A percentile compares a stretch with the other conserved stretches of the same genome.
These are phyloP conservation scores for Acrobasis repandana DNA, from an alignment of 2,888 invertebrate species.

Conservation along the genomic window DNA sequence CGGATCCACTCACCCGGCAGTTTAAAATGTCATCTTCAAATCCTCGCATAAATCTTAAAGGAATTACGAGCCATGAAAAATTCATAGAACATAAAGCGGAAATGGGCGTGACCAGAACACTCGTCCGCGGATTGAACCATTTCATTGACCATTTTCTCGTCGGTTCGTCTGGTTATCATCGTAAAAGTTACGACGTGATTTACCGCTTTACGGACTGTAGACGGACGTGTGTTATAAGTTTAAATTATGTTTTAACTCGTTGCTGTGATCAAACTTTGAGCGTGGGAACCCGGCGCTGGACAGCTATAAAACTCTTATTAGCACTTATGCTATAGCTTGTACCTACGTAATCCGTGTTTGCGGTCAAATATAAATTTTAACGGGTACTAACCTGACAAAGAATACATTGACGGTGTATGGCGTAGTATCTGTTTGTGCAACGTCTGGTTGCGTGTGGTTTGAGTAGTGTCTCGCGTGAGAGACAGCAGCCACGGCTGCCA, in stretches of 20 bases:
- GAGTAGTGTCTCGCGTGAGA: slow-evolving; percentile 70
- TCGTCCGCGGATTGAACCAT: slow-evolving; percentile 22
- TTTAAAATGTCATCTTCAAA: slow-evolving; percentile 23
- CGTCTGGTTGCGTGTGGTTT: slow-evolving; percentile 74
- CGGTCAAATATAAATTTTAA: neutral
- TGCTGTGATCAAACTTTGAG: slow-evolving; percentile 9
- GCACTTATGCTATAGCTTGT: neutral
- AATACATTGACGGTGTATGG: slow-evolving; percentile 84
- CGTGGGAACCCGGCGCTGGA: slow-evolving; percentile 2
- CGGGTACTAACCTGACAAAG: slow-evolving; percentile 87
- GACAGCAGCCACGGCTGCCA: slow-evolving; percentile 82
- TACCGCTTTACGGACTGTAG: slow-evolving; percentile 18
- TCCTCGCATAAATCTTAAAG: slow-evolving; percentile 21
- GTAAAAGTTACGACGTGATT: slow-evolving; percentile 60
- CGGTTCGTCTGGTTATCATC: slow-evolving; percentile 50
- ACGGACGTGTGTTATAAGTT: slow-evolving; percentile 19
- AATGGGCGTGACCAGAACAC: slow-evolving; percentile 10
- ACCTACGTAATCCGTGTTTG: neutral
- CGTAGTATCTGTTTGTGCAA: slow-evolving; percentile 58
- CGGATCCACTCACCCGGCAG: slow-evolving; percentile 12
- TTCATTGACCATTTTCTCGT: slow-evolving; percentile 23
- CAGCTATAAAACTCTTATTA: slow-evolving; percentile 4
- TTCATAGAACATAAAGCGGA: slow-evolving; percentile 16
- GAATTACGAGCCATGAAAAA: slow-evolving; percentile 23
- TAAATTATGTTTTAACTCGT: slow-evolving; percentile 19